Percentiles rank a stretch among this genome's conserved stretches.
Evolutionary conservation across 2,888 invertebrate genomes (phyloP).

Genomic region (Helicoverpa assulta): DNA sequence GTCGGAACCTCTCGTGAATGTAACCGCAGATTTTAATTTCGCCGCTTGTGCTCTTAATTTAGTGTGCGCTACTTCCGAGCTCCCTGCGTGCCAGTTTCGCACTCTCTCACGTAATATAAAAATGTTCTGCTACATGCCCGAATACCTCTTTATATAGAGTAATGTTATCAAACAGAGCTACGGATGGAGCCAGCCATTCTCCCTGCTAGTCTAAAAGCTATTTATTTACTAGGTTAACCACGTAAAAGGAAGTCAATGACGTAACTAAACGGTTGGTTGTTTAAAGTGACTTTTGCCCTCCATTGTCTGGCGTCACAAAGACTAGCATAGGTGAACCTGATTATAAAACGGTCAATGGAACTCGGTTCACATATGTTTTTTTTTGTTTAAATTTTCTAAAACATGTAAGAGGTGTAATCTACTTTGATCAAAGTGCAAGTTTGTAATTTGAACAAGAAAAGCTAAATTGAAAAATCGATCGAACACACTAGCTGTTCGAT

Average conservation of each 20-base stretch:
- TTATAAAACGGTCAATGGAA: constrained; percentile 1
- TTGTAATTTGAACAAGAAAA: constrained; percentile 41
- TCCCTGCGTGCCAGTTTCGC: constrained; percentile 48
- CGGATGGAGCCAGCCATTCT: constrained; percentile 11
- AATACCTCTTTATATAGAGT: constrained; percentile 35
- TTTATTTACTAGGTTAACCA: constrained; percentile 36
- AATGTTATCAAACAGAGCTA: constrained; percentile 29
- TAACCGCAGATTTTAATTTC: constrained; percentile 83
- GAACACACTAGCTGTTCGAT: constrained; percentile 56
- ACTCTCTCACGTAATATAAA: constrained; percentile 48
- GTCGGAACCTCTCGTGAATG: constrained; percentile 71
- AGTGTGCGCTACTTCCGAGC: constrained; percentile 69
- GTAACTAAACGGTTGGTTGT: constrained; percentile 22
- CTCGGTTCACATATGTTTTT: not conserved
- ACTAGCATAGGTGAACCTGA: constrained; percentile 2
- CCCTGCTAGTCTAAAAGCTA: constrained; percentile 19
- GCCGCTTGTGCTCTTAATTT: constrained; percentile 77
- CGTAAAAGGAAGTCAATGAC: constrained; percentile 31
- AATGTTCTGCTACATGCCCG: constrained; percentile 40
- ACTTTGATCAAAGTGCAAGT: not conserved
- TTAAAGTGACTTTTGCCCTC: constrained; percentile 15
- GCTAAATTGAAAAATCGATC: constrained; percentile 58
- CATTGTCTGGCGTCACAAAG: not conserved
- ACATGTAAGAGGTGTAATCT: not conserved
- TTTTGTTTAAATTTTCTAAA: no score